A percentile compares a stretch with the other conserved stretches of the same genome.
Evolutionary conservation across 2,113 vertebrate genomes (phyloP).

Genomic region (Smithornis capensis): DNA sequence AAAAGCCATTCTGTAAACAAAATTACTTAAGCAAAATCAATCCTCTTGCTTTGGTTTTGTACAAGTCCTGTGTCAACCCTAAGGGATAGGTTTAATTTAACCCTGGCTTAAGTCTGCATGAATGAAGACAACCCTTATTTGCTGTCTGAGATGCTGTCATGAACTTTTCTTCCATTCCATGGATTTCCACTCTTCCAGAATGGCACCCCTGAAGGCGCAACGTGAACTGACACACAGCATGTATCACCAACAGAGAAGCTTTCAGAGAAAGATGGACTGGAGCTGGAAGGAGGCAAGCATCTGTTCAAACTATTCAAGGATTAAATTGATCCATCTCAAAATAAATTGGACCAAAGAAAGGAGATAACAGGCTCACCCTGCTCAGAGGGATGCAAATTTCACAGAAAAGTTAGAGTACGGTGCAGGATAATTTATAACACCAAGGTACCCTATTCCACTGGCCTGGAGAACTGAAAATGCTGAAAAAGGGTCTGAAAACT

Average conservation of each 20-base stretch:
- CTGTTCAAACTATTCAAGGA: neutral
- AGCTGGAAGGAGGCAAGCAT: neutral
- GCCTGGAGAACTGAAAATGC: neutral
- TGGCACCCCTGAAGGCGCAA: neutral
- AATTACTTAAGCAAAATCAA: neutral
- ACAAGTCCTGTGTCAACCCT: neutral
- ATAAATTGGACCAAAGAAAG: neutral
- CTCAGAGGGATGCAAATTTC: neutral
- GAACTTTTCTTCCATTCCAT: neutral
- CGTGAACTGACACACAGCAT: fast-evolving
- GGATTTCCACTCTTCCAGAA: neutral
- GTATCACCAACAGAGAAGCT: neutral
- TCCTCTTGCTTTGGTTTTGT: neutral
- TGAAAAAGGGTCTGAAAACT: neutral
- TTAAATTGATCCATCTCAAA: neutral
- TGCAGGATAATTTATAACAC: neutral
- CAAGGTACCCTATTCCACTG: neutral
- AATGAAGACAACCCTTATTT: neutral
- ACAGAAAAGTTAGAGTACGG: neutral
- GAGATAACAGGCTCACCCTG: neutral
- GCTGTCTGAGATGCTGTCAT: neutral
- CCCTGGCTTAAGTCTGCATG: neutral
- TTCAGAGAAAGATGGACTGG: neutral
- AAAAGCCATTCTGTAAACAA: neutral
- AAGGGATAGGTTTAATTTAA: neutral